Conservation (phyloP, 2,888 invertebrate genomes). For the Chloroclysta siterata region DNA sequence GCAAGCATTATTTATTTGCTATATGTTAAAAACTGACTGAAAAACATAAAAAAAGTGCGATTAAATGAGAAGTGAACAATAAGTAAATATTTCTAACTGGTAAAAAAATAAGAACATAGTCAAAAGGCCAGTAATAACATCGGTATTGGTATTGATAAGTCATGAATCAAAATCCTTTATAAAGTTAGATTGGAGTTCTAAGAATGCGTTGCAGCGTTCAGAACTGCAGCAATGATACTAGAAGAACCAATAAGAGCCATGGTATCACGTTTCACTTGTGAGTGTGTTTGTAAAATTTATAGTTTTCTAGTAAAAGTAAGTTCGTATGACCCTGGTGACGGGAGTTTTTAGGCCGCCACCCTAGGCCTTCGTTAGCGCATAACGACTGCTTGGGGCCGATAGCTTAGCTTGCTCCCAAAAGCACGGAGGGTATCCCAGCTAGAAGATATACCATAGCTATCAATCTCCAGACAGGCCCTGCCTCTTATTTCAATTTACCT, state of each 20-base stretch:
- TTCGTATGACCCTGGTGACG: not conserved
- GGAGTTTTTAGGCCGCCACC: not conserved
- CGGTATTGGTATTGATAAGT: no score
- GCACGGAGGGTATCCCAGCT: not conserved
- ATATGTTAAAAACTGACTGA: not conserved
- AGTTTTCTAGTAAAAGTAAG: not conserved
- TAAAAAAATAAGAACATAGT: no score
- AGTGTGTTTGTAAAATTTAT: conserved; percentile 45
- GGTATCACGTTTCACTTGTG: conserved; percentile 76
- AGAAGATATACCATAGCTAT: no score
- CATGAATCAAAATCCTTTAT: not conserved
- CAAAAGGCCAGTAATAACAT: not conserved
- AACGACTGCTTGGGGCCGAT: not conserved
- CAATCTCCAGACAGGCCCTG: no score
- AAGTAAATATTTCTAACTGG: no score
- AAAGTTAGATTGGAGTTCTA: not conserved
- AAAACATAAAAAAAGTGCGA: not conserved
- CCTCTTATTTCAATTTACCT: no score
- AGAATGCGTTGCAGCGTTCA: conserved; percentile 73
- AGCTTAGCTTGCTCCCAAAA: not conserved
- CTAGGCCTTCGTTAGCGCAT: not conserved
- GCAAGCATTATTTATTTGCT: no score
- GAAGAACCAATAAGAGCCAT: conserved; percentile 62
- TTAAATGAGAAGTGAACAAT: no score
- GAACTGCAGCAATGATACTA: conserved; percentile 70